Evolutionary conservation across 1,140 invertebrate genomes (phyloP).

Genomic region (Sitophilus oryzae): DNA sequence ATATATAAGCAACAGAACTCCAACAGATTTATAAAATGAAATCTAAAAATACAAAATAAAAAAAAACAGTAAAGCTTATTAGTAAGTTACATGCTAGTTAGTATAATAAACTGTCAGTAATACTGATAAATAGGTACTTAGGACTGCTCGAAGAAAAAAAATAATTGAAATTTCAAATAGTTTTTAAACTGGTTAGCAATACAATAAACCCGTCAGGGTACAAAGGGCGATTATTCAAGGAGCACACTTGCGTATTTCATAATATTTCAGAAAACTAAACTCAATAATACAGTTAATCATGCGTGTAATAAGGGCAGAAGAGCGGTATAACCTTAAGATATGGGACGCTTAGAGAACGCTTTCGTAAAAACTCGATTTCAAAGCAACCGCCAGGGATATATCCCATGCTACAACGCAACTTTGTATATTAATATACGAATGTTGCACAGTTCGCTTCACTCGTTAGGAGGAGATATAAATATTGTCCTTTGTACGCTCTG

Average conservation of each 20-base stretch:
- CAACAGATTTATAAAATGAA: no score
- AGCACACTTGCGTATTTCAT: conserved; percentile 17
- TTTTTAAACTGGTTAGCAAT: conserved; percentile 5
- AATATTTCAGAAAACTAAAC: conserved; percentile 27
- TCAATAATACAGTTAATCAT: conserved; percentile 34
- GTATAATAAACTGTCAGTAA: background rate
- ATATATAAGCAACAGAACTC: no score
- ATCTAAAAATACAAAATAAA: no score
- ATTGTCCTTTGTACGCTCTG: conserved; percentile 34
- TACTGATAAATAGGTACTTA: background rate
- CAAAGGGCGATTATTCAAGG: conserved; percentile 7
- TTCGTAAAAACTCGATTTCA: conserved; percentile 33
- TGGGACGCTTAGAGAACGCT: conserved; percentile 26
- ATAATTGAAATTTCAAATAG: background rate
- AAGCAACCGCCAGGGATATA: conserved; percentile 31
- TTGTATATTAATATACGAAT: conserved; percentile 41
- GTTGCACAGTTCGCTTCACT: conserved; percentile 36
- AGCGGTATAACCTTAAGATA: conserved; percentile 26
- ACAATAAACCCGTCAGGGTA: conserved; percentile 1
- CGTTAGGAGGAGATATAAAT: conserved; percentile 37
- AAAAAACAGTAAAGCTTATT: no score
- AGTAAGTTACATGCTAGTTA: no score
- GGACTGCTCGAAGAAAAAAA: background rate
- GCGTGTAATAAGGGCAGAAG: conserved; percentile 34
- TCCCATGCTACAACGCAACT: conserved; percentile 36